Evolutionary conservation across 2,113 vertebrate species (phyloP), one percentile per base, ranked within the genome.

Genomic region (Tachycineta bicolor): DNA sequence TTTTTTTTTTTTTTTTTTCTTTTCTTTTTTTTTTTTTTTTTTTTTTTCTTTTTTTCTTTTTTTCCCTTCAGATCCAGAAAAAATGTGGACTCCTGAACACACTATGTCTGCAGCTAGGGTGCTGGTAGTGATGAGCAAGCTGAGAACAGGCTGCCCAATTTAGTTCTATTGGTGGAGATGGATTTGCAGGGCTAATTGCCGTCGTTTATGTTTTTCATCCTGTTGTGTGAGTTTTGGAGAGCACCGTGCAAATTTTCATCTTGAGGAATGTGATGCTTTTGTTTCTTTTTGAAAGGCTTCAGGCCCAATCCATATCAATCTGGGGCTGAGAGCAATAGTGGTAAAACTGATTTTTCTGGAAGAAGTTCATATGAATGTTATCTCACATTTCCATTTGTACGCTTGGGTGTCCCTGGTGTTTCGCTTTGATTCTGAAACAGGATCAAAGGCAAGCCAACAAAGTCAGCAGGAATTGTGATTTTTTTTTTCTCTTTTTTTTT

Each of bases 361-460:
- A 89, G 80, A 55, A 53, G n/a, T 84, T 95, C 60, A 55, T 52
- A 19, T 52, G 49, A 94, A 89, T 37, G 47, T 97, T 96, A 95
- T 96, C 94, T 86, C 69, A 65, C 24, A 47, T 79, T 96, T 96
- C 49, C 80, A 81, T 94, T 97, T 93, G 62, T 64, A 73, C 0
- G 0, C 37, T 50, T 77, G 83, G 50, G 47, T 87, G 71, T 95
- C 68, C 49, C 90, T 81, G 18, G 41, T 89, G 83, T 86, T 92
- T 64, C 4, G 8, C 64, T 95, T 81, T 46, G 71, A 86, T 92
- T 95, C 81, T 95, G 77, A 49, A 95, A 14, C 16, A 60, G 73
- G 33, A 93, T 94, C 91, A 95, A 95, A 94, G 65, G 13, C 31
- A 8, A 80, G 41, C n/a, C 7, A 3, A n/a, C 62, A 95, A 92